These are phyloP conservation scores for Parochlus steinenii DNA, from an alignment of 2,888 invertebrate genomes.

Conservation along the genomic window DNA sequence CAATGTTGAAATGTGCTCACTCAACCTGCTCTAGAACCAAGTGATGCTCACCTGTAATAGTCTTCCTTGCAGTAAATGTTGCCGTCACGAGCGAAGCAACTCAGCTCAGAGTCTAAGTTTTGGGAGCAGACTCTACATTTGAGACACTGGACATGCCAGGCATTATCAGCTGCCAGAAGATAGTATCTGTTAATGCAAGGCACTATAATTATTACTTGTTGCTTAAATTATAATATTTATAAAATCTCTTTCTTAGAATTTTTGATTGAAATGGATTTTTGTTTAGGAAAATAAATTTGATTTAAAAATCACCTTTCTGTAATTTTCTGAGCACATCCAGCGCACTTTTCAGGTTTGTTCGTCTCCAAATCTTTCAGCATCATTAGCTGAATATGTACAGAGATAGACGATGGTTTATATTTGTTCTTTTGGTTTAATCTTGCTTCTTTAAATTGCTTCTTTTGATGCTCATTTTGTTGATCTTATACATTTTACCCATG, in stretches of 20 bases:
- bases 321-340: slow-evolving; percentile 45
- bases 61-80: slow-evolving; percentile 90
- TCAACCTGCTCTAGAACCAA: not conserved
- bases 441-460: too few relatives aligned
- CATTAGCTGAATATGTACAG: too few relatives aligned
- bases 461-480: too few relatives aligned
- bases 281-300: not conserved
- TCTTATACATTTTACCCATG: too few relatives aligned
- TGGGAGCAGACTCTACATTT: slow-evolving; percentile 71
- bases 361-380: slow-evolving; percentile 18
- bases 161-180: slow-evolving; percentile 70
- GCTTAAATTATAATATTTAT: not conserved
- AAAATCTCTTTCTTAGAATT: not conserved
- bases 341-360: slow-evolving; percentile 23
- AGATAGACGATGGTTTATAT: too few relatives aligned
- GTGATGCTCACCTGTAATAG: slow-evolving; percentile 61
- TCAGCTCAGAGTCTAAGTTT: slow-evolving; percentile 68
- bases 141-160: slow-evolving; percentile 78
- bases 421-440: too few relatives aligned
- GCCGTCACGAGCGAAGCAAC: slow-evolving; percentile 78
- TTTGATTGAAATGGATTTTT: slow-evolving; percentile 5
- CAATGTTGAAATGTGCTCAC: not conserved
- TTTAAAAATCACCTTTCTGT: not conserved
- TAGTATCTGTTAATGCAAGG: slow-evolving; percentile 34
- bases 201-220: slow-evolving; percentile 3